phyloP scores from a whole-genome alignment of 2,113 vertebrate genomes.

The Coryphaenoides rupestris region DNA sequence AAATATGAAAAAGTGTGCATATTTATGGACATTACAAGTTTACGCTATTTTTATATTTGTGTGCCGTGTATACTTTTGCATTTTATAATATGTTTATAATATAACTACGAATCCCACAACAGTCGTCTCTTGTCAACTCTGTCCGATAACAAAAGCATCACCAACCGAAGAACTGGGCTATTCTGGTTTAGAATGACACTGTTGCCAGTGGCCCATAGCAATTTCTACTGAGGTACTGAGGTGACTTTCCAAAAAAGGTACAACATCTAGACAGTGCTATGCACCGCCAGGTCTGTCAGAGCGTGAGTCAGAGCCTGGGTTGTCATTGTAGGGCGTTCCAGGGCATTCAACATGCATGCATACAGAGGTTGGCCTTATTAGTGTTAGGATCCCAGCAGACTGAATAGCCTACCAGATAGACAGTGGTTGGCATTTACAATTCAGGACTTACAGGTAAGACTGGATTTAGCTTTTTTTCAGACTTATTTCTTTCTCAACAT shows the following conservation, averaged over 20 bases:
- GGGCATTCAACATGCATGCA: too few species aligned
- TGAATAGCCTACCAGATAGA: too few species aligned
- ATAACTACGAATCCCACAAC: not conserved
- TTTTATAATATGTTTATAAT: not conserved
- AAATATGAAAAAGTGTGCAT: constrained; percentile 65
- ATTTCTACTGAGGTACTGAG: constrained; percentile 6
- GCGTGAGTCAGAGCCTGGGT: too few species aligned
- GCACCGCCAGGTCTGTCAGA: too few species aligned
- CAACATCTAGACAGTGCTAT: too few species aligned
- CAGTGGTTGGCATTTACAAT: too few species aligned
- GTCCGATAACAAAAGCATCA: constrained; percentile 11
- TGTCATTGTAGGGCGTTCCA: too few species aligned
- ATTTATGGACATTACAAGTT: constrained; percentile 67
- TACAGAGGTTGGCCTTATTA: too few species aligned
- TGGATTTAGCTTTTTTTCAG: too few species aligned
- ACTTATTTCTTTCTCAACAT: too few species aligned
- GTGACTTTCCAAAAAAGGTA: constrained; percentile 11
- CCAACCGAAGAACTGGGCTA: constrained; percentile 17
- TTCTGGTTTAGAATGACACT: constrained; percentile 34
- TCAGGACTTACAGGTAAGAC: too few species aligned
- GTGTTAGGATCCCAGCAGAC: too few species aligned
- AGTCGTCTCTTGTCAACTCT: constrained; percentile 1
- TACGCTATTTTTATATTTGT: constrained; percentile 26
- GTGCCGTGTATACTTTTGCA: not conserved
- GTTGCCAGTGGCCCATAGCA: not conserved